Conservation (phyloP, 2,113 vertebrate species). For the Alexandromys fortis region DNA sequence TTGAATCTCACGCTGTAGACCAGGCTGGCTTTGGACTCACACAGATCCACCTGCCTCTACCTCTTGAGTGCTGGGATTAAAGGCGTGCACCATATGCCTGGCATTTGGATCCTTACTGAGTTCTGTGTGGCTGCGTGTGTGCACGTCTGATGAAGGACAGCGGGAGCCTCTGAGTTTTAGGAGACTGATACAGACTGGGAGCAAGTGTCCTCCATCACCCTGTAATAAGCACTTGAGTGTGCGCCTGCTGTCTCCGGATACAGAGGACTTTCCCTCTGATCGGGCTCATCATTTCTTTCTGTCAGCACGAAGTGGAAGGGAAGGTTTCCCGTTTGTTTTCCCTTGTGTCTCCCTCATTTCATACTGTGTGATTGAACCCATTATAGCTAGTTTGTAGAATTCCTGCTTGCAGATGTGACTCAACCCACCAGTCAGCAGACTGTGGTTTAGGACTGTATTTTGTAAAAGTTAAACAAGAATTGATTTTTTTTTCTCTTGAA, state of each 20-base stretch:
- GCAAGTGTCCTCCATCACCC: not conserved
- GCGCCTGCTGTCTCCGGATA: not conserved
- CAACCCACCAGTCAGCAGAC: not conserved
- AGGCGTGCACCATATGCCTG: not conserved
- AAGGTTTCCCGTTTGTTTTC: not conserved
- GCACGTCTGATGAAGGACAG: not conserved
- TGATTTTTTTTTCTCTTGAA: constrained; percentile 37
- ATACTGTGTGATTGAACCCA: not conserved
- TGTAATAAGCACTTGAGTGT: not conserved
- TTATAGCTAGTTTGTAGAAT: not conserved
- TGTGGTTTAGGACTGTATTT: not conserved
- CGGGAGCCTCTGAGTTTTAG: not conserved
- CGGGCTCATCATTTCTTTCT: not conserved
- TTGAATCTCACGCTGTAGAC: not conserved
- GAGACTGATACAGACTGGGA: not conserved
- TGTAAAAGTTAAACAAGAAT: not conserved
- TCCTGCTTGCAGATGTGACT: not conserved
- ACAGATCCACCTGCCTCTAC: not conserved
- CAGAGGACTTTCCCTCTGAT: not conserved
- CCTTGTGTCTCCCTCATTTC: not conserved
- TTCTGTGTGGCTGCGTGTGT: not conserved
- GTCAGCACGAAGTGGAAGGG: not conserved
- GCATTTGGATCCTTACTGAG: not conserved
- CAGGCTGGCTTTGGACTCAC: not conserved
- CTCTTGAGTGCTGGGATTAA: not conserved